These are phyloP conservation scores for Phainopepla nitens DNA, from an alignment of 2,113 vertebrate genomes.

Conservation along the genomic window DNA sequence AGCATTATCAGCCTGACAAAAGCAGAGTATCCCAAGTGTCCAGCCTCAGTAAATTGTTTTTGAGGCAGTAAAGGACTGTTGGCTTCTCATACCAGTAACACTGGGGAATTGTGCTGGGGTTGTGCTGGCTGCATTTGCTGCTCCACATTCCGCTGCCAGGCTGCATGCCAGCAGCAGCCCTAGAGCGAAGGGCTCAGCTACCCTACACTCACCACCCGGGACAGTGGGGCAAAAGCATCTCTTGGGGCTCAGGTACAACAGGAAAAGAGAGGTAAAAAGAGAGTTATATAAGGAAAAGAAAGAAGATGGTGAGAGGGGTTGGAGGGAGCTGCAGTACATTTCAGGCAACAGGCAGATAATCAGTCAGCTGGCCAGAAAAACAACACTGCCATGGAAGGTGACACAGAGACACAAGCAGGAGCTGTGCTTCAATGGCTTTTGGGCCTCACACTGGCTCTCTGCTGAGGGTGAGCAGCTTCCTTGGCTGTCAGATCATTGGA, in stretches of 20 bases:
- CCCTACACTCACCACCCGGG: neutral
- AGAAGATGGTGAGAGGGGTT: neutral
- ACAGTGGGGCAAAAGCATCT: neutral
- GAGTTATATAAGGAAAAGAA: neutral
- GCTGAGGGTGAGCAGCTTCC: neutral
- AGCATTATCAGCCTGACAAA: fast-evolving
- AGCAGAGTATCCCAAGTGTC: neutral
- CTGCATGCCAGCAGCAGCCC: neutral
- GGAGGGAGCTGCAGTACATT: neutral
- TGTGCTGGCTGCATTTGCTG: neutral
- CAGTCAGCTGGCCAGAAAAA: neutral
- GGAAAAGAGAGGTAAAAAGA: neutral
- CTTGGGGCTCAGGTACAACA: fast-evolving
- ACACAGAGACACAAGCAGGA: neutral
- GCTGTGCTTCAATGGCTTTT: neutral
- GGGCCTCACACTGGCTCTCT: neutral
- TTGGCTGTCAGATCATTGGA: neutral
- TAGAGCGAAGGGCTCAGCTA: neutral
- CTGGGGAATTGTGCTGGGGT: neutral
- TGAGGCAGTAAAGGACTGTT: neutral
- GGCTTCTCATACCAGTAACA: fast-evolving
- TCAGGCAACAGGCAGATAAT: neutral
- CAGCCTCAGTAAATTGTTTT: neutral
- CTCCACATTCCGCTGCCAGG: neutral
- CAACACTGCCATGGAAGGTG: neutral